Base-by-base conservation (phyloP, 1,140 invertebrate species). In the Calycopis cecrops region DNA sequence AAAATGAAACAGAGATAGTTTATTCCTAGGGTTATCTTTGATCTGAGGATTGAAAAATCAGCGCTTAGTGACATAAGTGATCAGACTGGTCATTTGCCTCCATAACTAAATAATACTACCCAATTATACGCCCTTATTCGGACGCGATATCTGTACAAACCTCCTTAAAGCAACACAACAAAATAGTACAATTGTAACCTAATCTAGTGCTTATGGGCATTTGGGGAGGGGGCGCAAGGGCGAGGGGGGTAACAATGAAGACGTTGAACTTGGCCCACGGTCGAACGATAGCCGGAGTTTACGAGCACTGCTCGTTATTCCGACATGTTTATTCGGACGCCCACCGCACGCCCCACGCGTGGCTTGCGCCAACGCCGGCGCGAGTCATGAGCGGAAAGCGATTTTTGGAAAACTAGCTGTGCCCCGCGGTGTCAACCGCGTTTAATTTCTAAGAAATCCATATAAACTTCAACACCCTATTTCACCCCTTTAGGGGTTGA, bases 271-370 rank as follows among this genome's bases (percentile, higher is more conserved):
- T 58, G 52, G 66, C 63, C 67, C 62, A 62, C 68, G 57, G 59
- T 60, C 62, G 59, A 53, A 40, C 52, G 52, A 54, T 54, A 54
- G 56, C 47, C 18, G 50, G 55, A 67, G 57, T 82, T 79, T 78
- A 79, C 71, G 76, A 79, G 63, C 44, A 17, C 7, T 37, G 55
- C 71, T 76, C 67, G 71, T 78, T 78, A 73, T 63, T 57, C 55
- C 17, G 76, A 79, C 72, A 76, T 82, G 70, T 82, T 82, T 82
- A 82, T 82, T 79, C 52, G 77, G 72, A 73, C 77, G 71, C 79
- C 79, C 71, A 83, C 79, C 52, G 47, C 34, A 28, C 61, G 63
- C 68, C 70, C 73, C 79, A 82, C 76, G 75, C 67, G 66, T 69
- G 75, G 76, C 74, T 76, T 71, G 71, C 74, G 74, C 69, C 73